These are phyloP conservation scores for Pogonomyrmex barbatus DNA, from an alignment of 1,140 invertebrate species.

Conservation along the genomic window DNA sequence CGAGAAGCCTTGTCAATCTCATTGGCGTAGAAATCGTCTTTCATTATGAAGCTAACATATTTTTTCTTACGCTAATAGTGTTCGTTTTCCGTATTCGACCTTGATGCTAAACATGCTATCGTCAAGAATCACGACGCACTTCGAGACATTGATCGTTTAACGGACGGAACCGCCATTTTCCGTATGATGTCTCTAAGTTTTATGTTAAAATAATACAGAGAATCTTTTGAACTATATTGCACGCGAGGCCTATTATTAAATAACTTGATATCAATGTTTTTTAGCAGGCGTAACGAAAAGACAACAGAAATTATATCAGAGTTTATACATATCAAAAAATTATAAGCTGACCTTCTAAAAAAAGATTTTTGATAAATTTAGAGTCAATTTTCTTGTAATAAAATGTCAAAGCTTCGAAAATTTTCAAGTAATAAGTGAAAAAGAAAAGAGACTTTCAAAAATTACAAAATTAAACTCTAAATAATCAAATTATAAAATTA, in stretches of 20 bases:
- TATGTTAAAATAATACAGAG: neutral
- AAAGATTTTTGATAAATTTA: neutral
- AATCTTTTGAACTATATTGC: neutral
- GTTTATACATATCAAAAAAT: neutral
- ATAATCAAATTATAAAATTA: conserved; percentile 9
- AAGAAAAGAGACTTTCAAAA: neutral
- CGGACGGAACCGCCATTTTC: neutral
- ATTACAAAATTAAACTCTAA: neutral
- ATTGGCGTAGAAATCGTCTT: conserved; percentile 79
- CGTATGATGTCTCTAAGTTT: neutral
- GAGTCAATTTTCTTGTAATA: neutral
- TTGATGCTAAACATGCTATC: conserved; percentile 17
- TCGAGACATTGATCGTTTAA: conserved; percentile 46
- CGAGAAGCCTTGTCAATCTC: conserved; percentile 83
- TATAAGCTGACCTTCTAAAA: neutral
- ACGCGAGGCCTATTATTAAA: conserved; percentile 5
- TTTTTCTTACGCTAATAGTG: conserved; percentile 54
- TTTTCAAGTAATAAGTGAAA: neutral
- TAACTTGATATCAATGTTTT: neutral
- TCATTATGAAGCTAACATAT: conserved; percentile 59
- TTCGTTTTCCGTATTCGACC: conserved; percentile 16
- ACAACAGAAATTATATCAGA: neutral
- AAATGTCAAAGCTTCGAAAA: neutral
- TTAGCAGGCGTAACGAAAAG: neutral
- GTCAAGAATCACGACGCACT: conserved; percentile 8